These are phyloP conservation scores for Periplaneta americana DNA, from an alignment of 1,140 invertebrate species.

Conservation along the genomic window DNA sequence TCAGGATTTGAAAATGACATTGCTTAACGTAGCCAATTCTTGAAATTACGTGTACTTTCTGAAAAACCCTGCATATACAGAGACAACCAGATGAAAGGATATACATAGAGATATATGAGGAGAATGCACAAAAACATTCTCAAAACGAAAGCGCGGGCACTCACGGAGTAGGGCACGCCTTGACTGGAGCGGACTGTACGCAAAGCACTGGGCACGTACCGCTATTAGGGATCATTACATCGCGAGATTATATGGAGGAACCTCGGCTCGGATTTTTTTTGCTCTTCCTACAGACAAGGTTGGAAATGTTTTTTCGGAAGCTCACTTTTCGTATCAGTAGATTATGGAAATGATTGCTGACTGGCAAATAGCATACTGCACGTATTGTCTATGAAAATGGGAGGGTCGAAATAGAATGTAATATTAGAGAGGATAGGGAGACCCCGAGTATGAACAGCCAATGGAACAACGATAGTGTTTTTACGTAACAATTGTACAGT, in stretches of 20 bases:
- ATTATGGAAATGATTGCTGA: neutral
- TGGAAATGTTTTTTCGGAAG: neutral
- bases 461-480: too few relatives aligned
- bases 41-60: too few relatives aligned
- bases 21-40: too few relatives aligned
- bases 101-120: too few relatives aligned
- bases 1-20: too few relatives aligned
- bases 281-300: neutral
- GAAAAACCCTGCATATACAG: too few relatives aligned
- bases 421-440: neutral
- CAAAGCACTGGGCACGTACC: neutral
- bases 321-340: neutral
- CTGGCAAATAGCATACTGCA: neutral
- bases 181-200: neutral
- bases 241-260: neutral
- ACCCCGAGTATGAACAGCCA: neutral
- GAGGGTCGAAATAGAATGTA: neutral
- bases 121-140: too few relatives aligned
- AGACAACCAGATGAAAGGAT: too few relatives aligned
- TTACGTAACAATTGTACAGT: too few relatives aligned
- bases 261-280: neutral
- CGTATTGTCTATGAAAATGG: neutral
- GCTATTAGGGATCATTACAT: neutral
- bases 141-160: too few relatives aligned
- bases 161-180: neutral